Conservation (phyloP, 2,797 vertebrate genomes). For the Darevskia nairensis region DNA sequence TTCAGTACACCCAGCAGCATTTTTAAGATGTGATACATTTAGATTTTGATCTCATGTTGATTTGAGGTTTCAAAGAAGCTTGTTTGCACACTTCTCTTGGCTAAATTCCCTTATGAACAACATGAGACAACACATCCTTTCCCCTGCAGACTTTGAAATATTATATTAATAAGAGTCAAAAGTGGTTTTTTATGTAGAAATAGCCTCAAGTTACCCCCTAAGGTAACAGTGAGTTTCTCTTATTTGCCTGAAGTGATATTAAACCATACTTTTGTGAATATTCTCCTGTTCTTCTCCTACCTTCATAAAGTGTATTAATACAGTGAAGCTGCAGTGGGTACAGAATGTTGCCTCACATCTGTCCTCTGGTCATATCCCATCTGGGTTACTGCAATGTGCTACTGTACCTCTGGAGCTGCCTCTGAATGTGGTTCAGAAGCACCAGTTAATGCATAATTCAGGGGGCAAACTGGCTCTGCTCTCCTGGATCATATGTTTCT, state of each 20-base stretch:
- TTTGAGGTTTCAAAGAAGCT: slow-evolving; percentile 31
- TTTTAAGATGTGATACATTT: slow-evolving; percentile 18
- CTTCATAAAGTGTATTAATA: neutral
- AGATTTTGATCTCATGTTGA: slow-evolving; percentile 30
- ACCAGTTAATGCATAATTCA: neutral
- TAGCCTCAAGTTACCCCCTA: neutral
- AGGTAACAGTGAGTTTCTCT: neutral
- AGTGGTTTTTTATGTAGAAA: neutral
- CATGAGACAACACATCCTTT: slow-evolving; percentile 3
- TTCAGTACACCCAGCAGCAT: slow-evolving; percentile 13
- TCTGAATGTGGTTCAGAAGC: neutral
- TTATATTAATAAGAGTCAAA: slow-evolving; percentile 13
- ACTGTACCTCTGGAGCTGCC: neutral
- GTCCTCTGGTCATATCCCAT: neutral
- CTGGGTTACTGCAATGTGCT: neutral
- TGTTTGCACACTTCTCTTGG: slow-evolving; percentile 28
- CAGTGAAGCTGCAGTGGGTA: neutral
- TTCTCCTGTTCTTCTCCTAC: no score
- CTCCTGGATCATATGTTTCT: neutral
- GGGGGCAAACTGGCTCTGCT: neutral
- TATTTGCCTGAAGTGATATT: neutral
- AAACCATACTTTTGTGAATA: neutral
- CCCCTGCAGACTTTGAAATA: slow-evolving; percentile 18
- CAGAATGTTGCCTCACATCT: neutral
- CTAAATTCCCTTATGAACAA: slow-evolving; percentile 15